phyloP scores from a whole-genome alignment of 2,888 invertebrate species.

The Asteroscopus sphinx region DNA sequence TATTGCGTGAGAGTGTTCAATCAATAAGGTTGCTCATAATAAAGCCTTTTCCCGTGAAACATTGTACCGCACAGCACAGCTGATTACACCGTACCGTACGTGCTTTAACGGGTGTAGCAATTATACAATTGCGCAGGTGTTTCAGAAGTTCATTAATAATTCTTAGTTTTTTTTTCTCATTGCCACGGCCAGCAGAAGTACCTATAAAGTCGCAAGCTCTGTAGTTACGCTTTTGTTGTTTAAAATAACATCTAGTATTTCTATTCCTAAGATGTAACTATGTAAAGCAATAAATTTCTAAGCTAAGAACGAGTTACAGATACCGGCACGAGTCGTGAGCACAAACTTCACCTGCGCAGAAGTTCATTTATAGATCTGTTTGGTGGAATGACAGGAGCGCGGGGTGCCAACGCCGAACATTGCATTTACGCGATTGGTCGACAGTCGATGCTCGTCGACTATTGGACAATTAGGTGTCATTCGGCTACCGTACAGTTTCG shows the following conservation, averaged over 20 bases:
- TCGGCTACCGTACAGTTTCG: too few species aligned
- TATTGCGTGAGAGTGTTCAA: slow-evolving; percentile 52
- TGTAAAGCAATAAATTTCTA: slow-evolving; percentile 16
- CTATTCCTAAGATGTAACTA: slow-evolving; percentile 3
- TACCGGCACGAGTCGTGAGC: too few species aligned
- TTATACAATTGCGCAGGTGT: slow-evolving; percentile 42
- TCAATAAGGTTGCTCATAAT: slow-evolving; percentile 52
- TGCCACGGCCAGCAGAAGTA: not conserved
- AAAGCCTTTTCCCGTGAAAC: slow-evolving; percentile 46
- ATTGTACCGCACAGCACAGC: slow-evolving; percentile 47
- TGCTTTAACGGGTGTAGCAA: slow-evolving; percentile 35
- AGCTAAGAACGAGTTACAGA: slow-evolving; percentile 11
- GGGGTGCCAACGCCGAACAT: too few species aligned
- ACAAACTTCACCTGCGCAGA: too few species aligned
- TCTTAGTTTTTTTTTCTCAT: slow-evolving; percentile 3
- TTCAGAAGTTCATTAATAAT: slow-evolving; percentile 31
- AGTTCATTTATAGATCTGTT: too few species aligned
- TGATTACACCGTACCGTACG: slow-evolving; percentile 48
- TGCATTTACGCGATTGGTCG: too few species aligned
- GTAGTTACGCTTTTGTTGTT: not conserved
- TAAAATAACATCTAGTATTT: slow-evolving; percentile 21
- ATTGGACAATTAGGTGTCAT: too few species aligned
- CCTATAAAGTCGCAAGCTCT: not conserved
- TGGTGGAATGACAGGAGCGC: too few species aligned
- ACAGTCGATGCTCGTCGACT: too few species aligned